phyloP scores from a whole-genome alignment of 2,797 vertebrate species.

The Sebastes steindachneri region DNA sequence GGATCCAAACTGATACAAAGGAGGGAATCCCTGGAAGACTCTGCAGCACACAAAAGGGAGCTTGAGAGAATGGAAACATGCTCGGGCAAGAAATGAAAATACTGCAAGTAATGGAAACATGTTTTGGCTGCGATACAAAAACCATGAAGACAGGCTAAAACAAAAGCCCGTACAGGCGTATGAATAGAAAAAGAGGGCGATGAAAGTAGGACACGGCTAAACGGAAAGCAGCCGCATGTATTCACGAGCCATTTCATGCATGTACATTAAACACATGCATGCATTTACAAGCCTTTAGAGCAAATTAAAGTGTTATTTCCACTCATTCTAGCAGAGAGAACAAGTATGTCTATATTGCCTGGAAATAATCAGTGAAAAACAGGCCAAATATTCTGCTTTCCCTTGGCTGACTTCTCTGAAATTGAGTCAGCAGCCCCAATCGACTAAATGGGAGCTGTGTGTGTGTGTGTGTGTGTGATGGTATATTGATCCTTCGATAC shows the following conservation, averaged over 20 bases:
- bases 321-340: conserved; percentile 19
- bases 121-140: not conserved
- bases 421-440: conserved; percentile 14
- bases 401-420: not conserved
- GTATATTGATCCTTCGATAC: conserved; percentile 1
- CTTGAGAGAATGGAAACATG: not conserved
- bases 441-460: not conserved
- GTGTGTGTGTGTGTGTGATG: not conserved
- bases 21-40: conserved; percentile 9
- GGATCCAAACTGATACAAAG: conserved; percentile 9
- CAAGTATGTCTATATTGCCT: not conserved
- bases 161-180: not conserved
- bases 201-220: conserved; percentile 9
- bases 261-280: conserved; percentile 5
- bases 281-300: not conserved
- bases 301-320: conserved; percentile 14
- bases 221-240: not conserved
- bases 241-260: conserved; percentile 2
- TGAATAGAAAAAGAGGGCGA: not conserved
- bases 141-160: not conserved
- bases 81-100: not conserved
- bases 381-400: not conserved
- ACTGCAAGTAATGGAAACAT: conserved; percentile 28
- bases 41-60: not conserved
- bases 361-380: not conserved